Evolutionary conservation across 2,113 vertebrate genomes (phyloP), one percentile per base, ranked within the genome.

Genomic region (Oryzias melastigma): DNA sequence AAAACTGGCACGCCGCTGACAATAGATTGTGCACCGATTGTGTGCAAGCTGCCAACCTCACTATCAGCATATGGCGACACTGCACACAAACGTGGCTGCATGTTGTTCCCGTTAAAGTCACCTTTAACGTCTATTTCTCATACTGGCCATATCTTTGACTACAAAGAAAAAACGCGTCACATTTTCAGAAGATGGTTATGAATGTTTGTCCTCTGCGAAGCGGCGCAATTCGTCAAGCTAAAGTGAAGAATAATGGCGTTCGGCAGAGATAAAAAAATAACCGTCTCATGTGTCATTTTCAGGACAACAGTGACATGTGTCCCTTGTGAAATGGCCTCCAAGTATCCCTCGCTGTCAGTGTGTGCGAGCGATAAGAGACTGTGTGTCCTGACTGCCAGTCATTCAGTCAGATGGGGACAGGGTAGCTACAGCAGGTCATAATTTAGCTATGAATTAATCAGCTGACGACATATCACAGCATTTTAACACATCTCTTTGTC

Each of bases 361-460:
- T 69, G 63, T 41, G 57, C 25, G 40, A 56, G 60, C 73, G 83
- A 84, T 85, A 66, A 82, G 62, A 77, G 57, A 48, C 72, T 20
- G 41, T 40, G 54, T 58, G 55, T 70, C 61, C 52, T 50, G 15
- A 5, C 76, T 75, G 78, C 85, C 81, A 75, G 52, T 84, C 83
- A 83, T 44, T 60, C 62, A 64, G 66, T 63, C 58, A 35, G 45
- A 61, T 45, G 50, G 50, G 53, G 62, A 54, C 41, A 58, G 53
- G 43, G 64, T 60, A 78, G 65, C 77, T 77, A 59, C 62, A 7
- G 81, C 68, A 77, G 65, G 72, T 79, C 78, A 71, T 68, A 68
- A 75, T 79, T 83, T 81, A 72, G 60, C 65, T 22, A 64, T 22
- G 55, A 61, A 75, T 77, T 81, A 68, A 80, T 86, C 76, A 77